A percentile compares a stretch with the other conserved stretches of the same genome.
These are phyloP conservation scores for Oncopeltus fasciatus DNA, from an alignment of 1,140 invertebrate genomes.

Conservation along the genomic window DNA sequence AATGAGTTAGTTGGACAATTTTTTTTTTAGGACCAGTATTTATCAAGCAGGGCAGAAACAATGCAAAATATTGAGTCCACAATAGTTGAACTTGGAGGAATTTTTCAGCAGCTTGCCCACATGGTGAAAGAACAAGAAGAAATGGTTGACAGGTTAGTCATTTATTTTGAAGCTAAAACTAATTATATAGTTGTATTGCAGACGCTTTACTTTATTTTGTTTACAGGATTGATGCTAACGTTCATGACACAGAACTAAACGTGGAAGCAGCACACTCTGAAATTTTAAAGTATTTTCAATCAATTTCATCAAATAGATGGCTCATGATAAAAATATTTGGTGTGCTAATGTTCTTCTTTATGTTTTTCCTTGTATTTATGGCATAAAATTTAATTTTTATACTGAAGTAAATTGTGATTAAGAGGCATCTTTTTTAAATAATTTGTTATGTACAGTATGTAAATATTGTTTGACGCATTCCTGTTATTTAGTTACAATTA, in stretches of 20 bases:
- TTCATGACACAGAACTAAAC: conserved; percentile 89
- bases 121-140: conserved; percentile 99
- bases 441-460: background rate
- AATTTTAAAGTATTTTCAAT: conserved; percentile 96
- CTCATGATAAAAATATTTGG: conserved; percentile 99
- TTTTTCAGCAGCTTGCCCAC: conserved; percentile 93
- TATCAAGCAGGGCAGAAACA: conserved; percentile 83
- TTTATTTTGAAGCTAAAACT: background rate
- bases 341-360: conserved; percentile 96
- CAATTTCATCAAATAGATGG: conserved; percentile 93
- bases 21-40: conserved; percentile 70
- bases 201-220: conserved; percentile 15
- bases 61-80: conserved; percentile 99
- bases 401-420: background rate
- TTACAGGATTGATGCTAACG: conserved; percentile 86
- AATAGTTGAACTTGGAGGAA: conserved; percentile 96
- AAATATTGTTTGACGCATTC: background rate
- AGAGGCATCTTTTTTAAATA: background rate
- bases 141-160: conserved; percentile 70
- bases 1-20: too few relatives aligned
- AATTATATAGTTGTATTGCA: background rate
- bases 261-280: conserved; percentile 94
- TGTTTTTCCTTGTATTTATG: conserved; percentile 95
- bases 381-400: conserved; percentile 36
- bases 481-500: background rate